phyloP scores from a whole-genome alignment of 2,113 vertebrate species.

The Heloderma charlesbogerti region DNA sequence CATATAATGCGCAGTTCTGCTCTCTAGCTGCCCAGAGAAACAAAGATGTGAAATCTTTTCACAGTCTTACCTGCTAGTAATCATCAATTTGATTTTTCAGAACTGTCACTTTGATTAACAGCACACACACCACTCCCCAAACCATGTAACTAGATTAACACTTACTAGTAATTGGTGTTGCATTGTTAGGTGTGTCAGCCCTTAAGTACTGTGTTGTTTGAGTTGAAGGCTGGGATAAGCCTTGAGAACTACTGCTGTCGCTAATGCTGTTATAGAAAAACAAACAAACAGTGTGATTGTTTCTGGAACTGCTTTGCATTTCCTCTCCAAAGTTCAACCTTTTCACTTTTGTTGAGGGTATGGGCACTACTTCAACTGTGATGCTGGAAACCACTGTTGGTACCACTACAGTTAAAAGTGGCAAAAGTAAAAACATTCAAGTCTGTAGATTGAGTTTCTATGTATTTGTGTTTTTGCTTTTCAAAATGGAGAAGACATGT shows the following conservation, averaged over 20 bases:
- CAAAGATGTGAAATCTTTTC: neutral
- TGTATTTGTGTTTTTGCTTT: neutral
- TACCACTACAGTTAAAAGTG: neutral
- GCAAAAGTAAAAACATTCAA: neutral
- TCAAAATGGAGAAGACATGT: neutral
- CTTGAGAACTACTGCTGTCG: conserved; percentile 97
- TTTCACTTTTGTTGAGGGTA: neutral
- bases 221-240: conserved; percentile 96
- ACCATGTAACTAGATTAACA: conserved; percentile 73
- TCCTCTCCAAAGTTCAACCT: neutral
- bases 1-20: neutral
- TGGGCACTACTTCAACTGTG: neutral
- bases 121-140: too few relatives aligned
- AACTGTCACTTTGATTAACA: neutral
- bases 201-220: conserved; percentile 98
- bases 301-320: neutral
- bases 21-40: neutral
- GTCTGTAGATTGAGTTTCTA: neutral
- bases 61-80: neutral
- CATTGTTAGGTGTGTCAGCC: conserved; percentile 98
- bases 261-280: conserved; percentile 84
- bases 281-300: neutral
- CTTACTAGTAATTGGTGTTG: conserved; percentile 96
- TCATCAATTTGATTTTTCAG: fast-evolving
- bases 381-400: neutral